phyloP scores from a whole-genome alignment of 2,113 vertebrate species.

The Ptilorrhoa leucosticta region DNA sequence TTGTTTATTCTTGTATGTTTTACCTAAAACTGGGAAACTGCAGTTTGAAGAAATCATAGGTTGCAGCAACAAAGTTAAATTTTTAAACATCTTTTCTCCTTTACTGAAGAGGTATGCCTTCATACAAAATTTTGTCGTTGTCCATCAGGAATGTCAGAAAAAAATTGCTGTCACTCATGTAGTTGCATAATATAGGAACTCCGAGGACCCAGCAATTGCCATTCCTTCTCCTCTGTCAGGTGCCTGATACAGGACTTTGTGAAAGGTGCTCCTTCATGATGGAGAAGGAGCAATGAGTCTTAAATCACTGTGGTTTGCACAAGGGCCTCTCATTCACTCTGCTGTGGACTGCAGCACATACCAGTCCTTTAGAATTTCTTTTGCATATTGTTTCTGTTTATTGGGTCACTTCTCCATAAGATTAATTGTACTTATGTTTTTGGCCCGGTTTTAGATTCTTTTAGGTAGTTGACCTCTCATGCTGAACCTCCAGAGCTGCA shows the following conservation, averaged over 20 bases:
- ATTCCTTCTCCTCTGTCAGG: background rate
- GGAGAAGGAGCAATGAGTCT: background rate
- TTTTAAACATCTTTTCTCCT: background rate
- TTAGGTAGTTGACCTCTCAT: background rate
- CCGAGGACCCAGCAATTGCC: background rate
- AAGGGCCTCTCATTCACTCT: background rate
- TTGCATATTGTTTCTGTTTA: background rate
- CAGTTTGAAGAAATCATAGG: background rate
- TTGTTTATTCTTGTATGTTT: background rate
- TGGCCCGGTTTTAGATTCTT: background rate
- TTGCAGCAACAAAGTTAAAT: background rate
- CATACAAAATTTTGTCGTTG: background rate
- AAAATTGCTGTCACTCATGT: constrained; percentile 56
- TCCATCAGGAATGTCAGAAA: constrained; percentile 11
- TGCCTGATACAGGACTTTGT: background rate
- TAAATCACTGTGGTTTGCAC: background rate
- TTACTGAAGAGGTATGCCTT: background rate
- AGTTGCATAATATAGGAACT: background rate
- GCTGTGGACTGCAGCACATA: background rate
- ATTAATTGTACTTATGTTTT: background rate
- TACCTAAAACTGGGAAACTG: background rate
- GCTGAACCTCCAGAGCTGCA: background rate
- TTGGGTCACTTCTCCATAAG: background rate
- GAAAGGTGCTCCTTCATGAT: background rate
- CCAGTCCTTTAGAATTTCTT: background rate